A percentile compares a stretch with the other conserved stretches of the same genome.
Conservation (phyloP, 2,797 vertebrate species). For the Arremon brunneinucha region DNA sequence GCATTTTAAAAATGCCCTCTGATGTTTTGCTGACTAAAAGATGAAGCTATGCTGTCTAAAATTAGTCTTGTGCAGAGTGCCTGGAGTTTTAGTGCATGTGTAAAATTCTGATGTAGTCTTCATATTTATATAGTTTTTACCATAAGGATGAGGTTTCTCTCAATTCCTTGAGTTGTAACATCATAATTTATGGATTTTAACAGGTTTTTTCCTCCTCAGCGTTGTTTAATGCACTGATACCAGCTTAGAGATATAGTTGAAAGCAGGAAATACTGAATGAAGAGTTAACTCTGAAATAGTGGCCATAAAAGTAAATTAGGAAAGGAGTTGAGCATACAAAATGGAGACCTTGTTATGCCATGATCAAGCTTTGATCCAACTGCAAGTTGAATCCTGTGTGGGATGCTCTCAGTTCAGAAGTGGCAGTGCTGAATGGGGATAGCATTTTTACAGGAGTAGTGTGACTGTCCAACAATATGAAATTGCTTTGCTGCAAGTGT, state of each 20-base stretch:
- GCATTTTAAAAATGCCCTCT: constrained; percentile 20
- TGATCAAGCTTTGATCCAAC: not conserved
- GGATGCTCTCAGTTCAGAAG: not conserved
- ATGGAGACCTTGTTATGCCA: not conserved
- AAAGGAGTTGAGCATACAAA: not conserved
- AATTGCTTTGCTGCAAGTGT: not conserved
- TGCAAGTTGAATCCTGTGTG: not conserved
- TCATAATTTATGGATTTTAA: not conserved
- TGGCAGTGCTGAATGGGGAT: accelerated
- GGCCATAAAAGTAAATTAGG: not conserved
- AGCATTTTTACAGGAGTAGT: not conserved
- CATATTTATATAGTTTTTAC: not conserved
- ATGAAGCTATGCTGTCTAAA: not conserved
- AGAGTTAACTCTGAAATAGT: not conserved
- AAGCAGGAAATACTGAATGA: not conserved
- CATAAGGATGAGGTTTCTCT: not conserved
- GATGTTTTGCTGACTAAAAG: constrained; percentile 28
- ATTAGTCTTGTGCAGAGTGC: not conserved
- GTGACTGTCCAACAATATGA: accelerated
- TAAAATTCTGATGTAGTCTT: not conserved
- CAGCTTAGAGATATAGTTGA: not conserved
- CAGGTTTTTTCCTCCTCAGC: not conserved
- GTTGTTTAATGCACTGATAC: not conserved
- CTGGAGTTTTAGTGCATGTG: not conserved
- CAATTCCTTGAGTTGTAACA: not conserved